Evolutionary conservation across 2,797 vertebrate species (phyloP).

Genomic region (Zenarchopterus dispar): DNA sequence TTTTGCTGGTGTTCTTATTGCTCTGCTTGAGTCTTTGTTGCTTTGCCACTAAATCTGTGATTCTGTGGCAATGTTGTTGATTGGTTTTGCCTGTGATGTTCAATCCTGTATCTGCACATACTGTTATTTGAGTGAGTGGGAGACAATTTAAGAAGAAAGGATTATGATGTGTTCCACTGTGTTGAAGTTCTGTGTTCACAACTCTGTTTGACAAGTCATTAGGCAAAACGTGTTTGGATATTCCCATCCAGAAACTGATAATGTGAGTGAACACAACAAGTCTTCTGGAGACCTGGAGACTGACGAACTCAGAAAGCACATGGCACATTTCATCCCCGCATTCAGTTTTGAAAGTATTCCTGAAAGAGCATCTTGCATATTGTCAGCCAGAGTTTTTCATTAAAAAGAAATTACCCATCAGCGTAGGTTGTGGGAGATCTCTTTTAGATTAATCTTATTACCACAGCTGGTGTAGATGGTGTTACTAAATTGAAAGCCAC

Average conservation of each 20-base stretch:
- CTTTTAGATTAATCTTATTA: slow-evolving; percentile 61
- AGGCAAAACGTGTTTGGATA: slow-evolving; percentile 54
- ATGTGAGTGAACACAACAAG: slow-evolving; percentile 36
- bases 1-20: slow-evolving; percentile 53
- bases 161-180: slow-evolving; percentile 36
- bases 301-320: slow-evolving; percentile 37
- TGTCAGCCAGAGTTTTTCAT: slow-evolving; percentile 53
- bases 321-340: slow-evolving; percentile 28
- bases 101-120: slow-evolving; percentile 29
- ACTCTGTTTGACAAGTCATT: slow-evolving; percentile 62
- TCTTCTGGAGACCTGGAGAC: slow-evolving; percentile 41
- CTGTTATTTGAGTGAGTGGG: slow-evolving; percentile 22
- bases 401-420: slow-evolving; percentile 64
- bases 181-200: slow-evolving; percentile 11
- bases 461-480: slow-evolving; percentile 43
- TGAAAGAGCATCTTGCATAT: slow-evolving; percentile 44
- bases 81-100: slow-evolving; percentile 55
- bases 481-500: slow-evolving; percentile 56
- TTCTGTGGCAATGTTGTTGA: slow-evolving; percentile 46
- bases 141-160: slow-evolving; percentile 21
- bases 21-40: slow-evolving; percentile 65
- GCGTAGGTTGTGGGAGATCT: slow-evolving; percentile 48
- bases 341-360: slow-evolving; percentile 46
- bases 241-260: slow-evolving; percentile 40
- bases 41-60: slow-evolving; percentile 62